These are phyloP conservation scores for Lateolabrax maculatus DNA, from an alignment of 2,797 vertebrate genomes.

Conservation along the genomic window DNA sequence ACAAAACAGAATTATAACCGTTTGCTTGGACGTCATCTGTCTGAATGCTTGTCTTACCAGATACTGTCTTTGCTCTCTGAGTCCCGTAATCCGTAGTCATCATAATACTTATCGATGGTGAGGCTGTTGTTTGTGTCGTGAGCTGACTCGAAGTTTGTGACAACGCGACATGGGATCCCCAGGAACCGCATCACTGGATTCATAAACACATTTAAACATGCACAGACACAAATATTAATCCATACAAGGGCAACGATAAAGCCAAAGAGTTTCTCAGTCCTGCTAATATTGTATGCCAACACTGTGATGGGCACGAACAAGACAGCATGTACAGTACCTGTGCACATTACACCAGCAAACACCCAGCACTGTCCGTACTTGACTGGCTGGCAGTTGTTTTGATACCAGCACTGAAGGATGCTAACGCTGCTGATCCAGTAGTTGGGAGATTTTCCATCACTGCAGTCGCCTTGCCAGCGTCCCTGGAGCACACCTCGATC, in stretches of 20 bases:
- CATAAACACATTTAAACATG: not conserved
- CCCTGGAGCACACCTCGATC: slow-evolving; percentile 71
- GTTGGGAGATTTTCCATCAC: slow-evolving; percentile 55
- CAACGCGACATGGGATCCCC: slow-evolving; percentile 44
- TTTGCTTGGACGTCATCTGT: no score
- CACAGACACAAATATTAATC: not conserved
- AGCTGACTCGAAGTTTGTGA: slow-evolving; percentile 39
- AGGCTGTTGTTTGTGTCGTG: slow-evolving; percentile 36
- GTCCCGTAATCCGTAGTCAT: not conserved
- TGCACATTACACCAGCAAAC: slow-evolving; percentile 85
- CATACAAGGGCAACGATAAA: not conserved
- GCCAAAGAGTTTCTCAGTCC: not conserved
- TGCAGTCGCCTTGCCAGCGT: not conserved
- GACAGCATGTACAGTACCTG: slow-evolving; percentile 78
- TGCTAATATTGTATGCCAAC: not conserved
- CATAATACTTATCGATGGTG: slow-evolving; percentile 15
- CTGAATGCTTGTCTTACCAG: slow-evolving; percentile 16
- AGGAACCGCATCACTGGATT: slow-evolving; percentile 47
- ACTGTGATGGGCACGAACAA: not conserved
- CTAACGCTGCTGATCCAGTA: slow-evolving; percentile 81
- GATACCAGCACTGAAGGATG: slow-evolving; percentile 83
- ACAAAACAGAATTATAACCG: no score
- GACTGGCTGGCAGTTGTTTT: slow-evolving; percentile 56
- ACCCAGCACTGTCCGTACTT: slow-evolving; percentile 86
- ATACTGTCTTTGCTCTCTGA: not conserved